Evolutionary conservation across 2,113 vertebrate genomes (phyloP).

Genomic region (Crypturellus undulatus): DNA sequence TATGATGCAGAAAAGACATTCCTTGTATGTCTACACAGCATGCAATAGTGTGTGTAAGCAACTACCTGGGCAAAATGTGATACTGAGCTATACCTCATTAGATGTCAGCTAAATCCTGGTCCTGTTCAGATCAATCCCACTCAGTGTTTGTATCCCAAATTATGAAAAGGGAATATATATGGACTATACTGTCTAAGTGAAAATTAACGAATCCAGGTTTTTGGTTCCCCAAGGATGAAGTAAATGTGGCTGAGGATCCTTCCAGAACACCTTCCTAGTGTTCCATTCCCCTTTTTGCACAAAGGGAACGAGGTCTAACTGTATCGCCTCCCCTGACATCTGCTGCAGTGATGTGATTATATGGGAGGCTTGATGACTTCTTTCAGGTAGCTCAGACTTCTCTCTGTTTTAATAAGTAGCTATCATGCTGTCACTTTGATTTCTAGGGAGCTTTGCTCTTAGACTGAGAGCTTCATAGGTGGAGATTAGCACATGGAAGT

Average conservation of each 20-base stretch:
- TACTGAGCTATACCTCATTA: neutral
- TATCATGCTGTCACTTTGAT: neutral
- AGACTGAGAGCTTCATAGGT: neutral
- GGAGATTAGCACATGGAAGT: neutral
- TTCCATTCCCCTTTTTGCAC: neutral
- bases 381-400: neutral
- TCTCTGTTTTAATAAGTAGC: neutral
- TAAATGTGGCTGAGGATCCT: neutral
- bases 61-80: neutral
- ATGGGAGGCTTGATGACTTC: neutral
- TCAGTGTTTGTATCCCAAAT: neutral
- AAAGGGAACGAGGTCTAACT: neutral
- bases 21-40: neutral
- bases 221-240: neutral
- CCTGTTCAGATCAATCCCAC: neutral
- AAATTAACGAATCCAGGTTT: neutral
- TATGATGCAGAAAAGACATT: neutral
- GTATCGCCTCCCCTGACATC: neutral
- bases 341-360: neutral
- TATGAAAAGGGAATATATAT: neutral
- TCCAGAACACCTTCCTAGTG: fast-evolving
- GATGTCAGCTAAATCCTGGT: neutral
- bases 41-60: neutral
- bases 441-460: neutral
- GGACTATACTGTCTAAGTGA: neutral